Percentiles rank a stretch among this genome's conserved stretches.
phyloP scores from a whole-genome alignment of 2,113 vertebrate species.

The Smithornis capensis region DNA sequence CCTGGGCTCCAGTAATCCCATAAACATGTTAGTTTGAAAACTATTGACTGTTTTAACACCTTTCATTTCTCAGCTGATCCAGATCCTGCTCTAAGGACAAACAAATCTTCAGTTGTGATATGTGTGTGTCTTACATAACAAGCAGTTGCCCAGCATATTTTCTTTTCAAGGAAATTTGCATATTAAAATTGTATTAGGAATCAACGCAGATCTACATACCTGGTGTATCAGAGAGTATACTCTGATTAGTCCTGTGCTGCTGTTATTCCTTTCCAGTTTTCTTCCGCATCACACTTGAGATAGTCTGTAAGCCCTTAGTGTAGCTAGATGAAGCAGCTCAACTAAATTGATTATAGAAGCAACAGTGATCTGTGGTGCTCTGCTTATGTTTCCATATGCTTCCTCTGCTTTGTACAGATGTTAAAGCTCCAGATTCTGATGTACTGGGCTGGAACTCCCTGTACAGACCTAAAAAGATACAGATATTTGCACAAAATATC shows the following conservation, averaged over 20 bases:
- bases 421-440: background rate
- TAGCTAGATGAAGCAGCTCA: background rate
- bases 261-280: background rate
- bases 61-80: background rate
- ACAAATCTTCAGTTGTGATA: background rate
- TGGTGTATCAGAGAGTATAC: background rate
- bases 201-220: background rate
- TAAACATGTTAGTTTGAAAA: constrained; percentile 29
- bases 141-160: background rate
- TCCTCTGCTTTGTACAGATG: background rate
- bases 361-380: background rate
- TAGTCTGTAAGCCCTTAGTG: background rate
- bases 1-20: background rate
- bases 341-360: background rate
- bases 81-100: background rate
- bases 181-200: background rate
- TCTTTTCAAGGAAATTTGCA: background rate
- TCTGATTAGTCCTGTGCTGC: background rate
- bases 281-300: background rate
- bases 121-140: background rate
- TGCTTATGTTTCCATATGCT: background rate
- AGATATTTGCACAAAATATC: background rate
- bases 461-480: background rate
- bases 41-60: background rate
- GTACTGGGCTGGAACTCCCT: background rate